Conservation (phyloP, 2,113 vertebrate species). For the western clawed frog (Xenopus tropicalis) region DNA sequence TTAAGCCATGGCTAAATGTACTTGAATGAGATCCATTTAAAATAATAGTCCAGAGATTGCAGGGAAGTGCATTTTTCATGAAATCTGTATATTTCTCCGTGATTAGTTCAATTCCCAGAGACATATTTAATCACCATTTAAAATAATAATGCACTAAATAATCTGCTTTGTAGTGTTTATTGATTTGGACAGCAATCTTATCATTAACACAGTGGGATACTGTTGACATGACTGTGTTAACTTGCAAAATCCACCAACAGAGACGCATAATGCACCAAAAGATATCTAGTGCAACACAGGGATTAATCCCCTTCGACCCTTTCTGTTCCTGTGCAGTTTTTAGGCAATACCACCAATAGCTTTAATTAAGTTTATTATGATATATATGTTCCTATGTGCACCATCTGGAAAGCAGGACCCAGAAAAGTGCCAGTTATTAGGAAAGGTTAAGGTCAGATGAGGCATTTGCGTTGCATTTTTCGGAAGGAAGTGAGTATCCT, state of each 20-base stretch:
- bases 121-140: slow-evolving; percentile 65
- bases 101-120: slow-evolving; percentile 71
- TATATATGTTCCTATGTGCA: too few species aligned
- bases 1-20: slow-evolving; percentile 62
- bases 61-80: slow-evolving; percentile 65
- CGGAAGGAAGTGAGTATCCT: too few species aligned
- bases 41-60: slow-evolving; percentile 66
- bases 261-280: neutral
- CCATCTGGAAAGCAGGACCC: too few species aligned
- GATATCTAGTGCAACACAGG: neutral
- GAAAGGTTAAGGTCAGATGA: too few species aligned
- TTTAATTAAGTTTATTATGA: too few species aligned
- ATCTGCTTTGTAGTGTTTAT: slow-evolving; percentile 48
- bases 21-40: slow-evolving; percentile 67
- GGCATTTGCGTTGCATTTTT: too few species aligned
- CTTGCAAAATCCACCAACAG: neutral
- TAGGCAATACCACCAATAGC: too few species aligned
- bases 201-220: slow-evolving; percentile 47
- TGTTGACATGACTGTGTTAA: slow-evolving; percentile 23
- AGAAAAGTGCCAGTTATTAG: too few species aligned
- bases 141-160: slow-evolving; percentile 56
- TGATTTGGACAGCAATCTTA: slow-evolving; percentile 50
- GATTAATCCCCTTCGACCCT: neutral
- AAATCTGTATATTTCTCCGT: slow-evolving; percentile 71
- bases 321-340: too few species aligned